phyloP scores from a whole-genome alignment of 2,113 vertebrate genomes.

The Ranitomeya imitator region DNA sequence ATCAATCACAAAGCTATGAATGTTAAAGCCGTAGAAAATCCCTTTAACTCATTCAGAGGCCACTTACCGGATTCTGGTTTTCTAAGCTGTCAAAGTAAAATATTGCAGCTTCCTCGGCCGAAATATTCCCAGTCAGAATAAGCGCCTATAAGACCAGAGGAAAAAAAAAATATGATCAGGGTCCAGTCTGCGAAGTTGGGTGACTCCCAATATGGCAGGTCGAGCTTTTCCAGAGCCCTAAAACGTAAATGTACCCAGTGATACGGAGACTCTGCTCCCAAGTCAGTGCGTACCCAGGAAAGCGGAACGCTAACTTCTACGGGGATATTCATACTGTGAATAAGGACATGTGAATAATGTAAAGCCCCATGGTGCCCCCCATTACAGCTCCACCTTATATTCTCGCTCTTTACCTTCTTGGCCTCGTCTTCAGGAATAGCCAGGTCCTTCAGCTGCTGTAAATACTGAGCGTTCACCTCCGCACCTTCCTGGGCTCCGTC shows the following conservation, averaged over 20 bases:
- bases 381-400: no score
- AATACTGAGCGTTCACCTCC: slow-evolving; percentile 75
- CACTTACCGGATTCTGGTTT: slow-evolving; percentile 68
- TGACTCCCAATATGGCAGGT: no score
- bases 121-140: slow-evolving; percentile 78
- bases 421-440: slow-evolving; percentile 81
- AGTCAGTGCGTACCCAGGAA: background rate
- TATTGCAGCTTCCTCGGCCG: slow-evolving; percentile 81
- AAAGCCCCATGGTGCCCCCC: no score
- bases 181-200: background rate
- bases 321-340: background rate
- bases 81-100: slow-evolving; percentile 85
- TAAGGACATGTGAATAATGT: no score
- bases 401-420: slow-evolving; percentile 69
- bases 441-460: slow-evolving; percentile 78
- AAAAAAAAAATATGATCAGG: background rate
- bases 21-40: no score
- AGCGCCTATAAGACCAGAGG: slow-evolving; percentile 70
- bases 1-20: no score
- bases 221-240: no score
- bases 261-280: no score
- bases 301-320: background rate
- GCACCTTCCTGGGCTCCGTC: slow-evolving; percentile 61
- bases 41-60: background rate
- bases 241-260: background rate